These are phyloP conservation scores for Sipha flava DNA, from an alignment of 1,140 invertebrate genomes.

Conservation along the genomic window DNA sequence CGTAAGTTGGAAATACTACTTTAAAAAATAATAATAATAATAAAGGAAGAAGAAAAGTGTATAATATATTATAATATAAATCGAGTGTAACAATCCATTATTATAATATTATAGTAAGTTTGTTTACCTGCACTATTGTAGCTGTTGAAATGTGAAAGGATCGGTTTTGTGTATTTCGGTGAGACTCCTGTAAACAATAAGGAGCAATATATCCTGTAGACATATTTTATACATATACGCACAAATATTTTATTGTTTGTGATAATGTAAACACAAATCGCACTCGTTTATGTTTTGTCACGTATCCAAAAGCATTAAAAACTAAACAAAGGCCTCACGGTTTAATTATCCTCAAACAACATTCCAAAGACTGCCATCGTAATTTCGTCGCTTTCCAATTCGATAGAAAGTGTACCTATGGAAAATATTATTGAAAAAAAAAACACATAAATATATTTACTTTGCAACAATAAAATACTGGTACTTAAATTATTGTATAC, in stretches of 20 bases:
- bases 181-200: neutral
- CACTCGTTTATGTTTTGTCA: slow-evolving; percentile 21
- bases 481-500: too few species aligned
- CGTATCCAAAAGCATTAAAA: slow-evolving; percentile 23
- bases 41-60: neutral
- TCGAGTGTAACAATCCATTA: too few species aligned
- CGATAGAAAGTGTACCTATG: neutral
- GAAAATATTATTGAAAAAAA: too few species aligned
- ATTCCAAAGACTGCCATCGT: neutral
- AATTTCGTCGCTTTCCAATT: neutral
- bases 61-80: neutral
- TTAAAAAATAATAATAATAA: neutral
- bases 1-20: too few species aligned
- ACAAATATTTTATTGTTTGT: slow-evolving; percentile 15
- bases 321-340: slow-evolving; percentile 17
- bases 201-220: neutral
- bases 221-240: neutral
- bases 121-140: neutral
- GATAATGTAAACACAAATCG: slow-evolving; percentile 8
- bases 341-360: slow-evolving; percentile 19
- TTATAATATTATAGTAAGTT: too few species aligned
- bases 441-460: too few species aligned
- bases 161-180: slow-evolving; percentile 10
- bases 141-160: neutral
- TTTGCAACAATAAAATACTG: too few species aligned